These are phyloP conservation scores for Linnaemya vulpina DNA, from an alignment of 2,888 invertebrate genomes.

Conservation along the genomic window DNA sequence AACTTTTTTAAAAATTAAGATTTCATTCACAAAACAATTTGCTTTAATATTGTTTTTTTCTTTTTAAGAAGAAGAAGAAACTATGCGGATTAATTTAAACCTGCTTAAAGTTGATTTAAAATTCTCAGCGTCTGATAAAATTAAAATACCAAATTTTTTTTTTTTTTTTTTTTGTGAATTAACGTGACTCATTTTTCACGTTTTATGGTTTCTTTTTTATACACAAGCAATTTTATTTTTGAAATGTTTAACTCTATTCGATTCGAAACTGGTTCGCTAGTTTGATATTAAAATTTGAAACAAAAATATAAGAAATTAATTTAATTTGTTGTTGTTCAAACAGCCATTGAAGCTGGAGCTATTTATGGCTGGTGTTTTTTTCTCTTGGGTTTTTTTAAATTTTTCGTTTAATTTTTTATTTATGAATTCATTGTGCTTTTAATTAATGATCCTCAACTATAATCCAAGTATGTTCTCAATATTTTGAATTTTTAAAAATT, in stretches of 20 bases:
- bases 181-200: slow-evolving; percentile 59
- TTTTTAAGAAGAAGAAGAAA: background rate
- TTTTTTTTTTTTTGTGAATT: background rate
- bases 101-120: slow-evolving; percentile 32
- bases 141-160: background rate
- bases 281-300: slow-evolving; percentile 43
- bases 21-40: background rate
- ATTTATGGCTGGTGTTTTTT: slow-evolving; percentile 16
- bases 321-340: slow-evolving; percentile 31
- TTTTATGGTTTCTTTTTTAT: slow-evolving; percentile 41
- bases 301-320: slow-evolving; percentile 47
- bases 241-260: slow-evolving; percentile 4
- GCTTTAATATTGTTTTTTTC: background rate
- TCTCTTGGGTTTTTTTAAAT: background rate
- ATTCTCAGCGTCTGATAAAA: slow-evolving; percentile 15
- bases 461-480: slow-evolving; percentile 23
- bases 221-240: slow-evolving; percentile 12
- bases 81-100: slow-evolving; percentile 35
- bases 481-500: background rate
- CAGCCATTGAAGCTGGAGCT: slow-evolving; percentile 29
- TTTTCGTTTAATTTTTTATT: slow-evolving; percentile 11
- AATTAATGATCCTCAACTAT: slow-evolving; percentile 46
- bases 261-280: slow-evolving; percentile 50
- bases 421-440: background rate
- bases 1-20: background rate